phyloP scores from a whole-genome alignment of 2,113 vertebrate species.

The Calonectris borealis region DNA sequence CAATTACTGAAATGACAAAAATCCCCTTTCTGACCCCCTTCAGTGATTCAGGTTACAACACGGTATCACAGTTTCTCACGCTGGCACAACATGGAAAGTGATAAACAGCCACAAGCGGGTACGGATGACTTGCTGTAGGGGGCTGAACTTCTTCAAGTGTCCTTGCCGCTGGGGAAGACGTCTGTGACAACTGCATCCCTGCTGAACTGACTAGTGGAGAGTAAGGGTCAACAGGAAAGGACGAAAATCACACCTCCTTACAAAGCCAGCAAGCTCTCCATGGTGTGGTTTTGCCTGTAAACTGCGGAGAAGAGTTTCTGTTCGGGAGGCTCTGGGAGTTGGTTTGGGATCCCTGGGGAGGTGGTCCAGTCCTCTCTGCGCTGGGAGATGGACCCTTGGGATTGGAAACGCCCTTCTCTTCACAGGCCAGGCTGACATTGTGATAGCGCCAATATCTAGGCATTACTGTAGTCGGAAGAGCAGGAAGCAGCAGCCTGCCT shows the following conservation, averaged over 20 bases:
- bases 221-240: not conserved
- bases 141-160: not conserved
- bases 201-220: not conserved
- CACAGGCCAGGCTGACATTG: not conserved
- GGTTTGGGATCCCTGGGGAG: not conserved
- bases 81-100: not conserved
- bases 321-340: not conserved
- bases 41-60: not conserved
- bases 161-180: not conserved
- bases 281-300: not conserved
- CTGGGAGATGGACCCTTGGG: not conserved
- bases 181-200: not conserved
- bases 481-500: not conserved
- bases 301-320: rapidly evolving
- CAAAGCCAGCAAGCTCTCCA: not conserved
- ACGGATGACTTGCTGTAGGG: not conserved
- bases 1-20: not conserved
- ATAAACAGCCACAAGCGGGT: not conserved
- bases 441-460: not conserved
- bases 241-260: not conserved
- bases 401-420: not conserved
- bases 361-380: not conserved
- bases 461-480: not conserved
- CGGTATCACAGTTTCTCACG: not conserved
- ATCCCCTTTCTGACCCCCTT: not conserved